Base-by-base conservation (phyloP, 1,140 invertebrate species). In the Drosophila grimshawi region DNA sequence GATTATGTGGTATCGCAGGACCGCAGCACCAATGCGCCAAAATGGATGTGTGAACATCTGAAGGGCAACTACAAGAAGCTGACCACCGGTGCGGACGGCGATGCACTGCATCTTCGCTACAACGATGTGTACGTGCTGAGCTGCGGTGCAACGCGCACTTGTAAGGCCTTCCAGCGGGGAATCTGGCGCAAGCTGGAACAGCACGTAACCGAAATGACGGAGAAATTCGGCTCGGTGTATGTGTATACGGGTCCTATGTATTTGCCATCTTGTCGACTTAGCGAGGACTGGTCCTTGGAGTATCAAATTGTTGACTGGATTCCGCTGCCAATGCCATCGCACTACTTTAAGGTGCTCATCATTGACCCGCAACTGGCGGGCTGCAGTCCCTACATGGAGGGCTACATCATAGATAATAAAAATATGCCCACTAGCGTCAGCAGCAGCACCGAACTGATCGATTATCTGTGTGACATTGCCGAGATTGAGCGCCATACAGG, bases 31-130 rank as follows among this genome's bases (percentile, higher is more conserved):
- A 85, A 81, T 29, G n/a, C 60, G 0, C 70, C 80, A 0, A 57
- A 41, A 30, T 89, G 85, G 85, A 76, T 89, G 2, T 89, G 85
- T 30, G 86, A 89, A 10, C 85, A 89, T 19, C 56, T 90, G n/a
- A 48, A 8, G 2, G 68, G 68, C 29, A 56, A 77, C 29, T 88
- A 68, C 29, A 37, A 63, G 3, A 73, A 72, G 33, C 51, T 80
- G 5, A 32, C 7, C 3, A 43, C 51, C 0, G 68, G 73, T 10
- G 10, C 3, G 2, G 45, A 49, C 0, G 80, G 69, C 8, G 67
- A 74, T 39, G 66, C n/a, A 8, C 32, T 81, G 4, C 59, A 81
- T 32, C 69, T 89, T 0, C 80, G 86, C 8, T 81, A 73, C 27
- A 81, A 78, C 27, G 86, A 89, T 41, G 81, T 89, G 1, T 85